Conservation (phyloP, 2,888 invertebrate genomes). For the Belgica antarctica region DNA sequence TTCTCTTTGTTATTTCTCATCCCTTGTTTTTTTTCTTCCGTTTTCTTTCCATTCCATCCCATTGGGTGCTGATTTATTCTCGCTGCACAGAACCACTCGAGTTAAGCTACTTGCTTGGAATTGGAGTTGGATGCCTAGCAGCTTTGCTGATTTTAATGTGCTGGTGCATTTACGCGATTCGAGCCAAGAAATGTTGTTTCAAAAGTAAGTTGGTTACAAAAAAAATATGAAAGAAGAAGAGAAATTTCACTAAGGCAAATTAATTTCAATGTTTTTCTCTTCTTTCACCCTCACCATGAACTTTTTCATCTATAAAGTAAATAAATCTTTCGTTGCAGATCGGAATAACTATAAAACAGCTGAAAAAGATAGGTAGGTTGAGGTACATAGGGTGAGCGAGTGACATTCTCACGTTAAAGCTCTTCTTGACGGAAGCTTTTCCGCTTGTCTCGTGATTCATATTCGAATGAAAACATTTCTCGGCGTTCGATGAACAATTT, state of each 20-base stretch:
- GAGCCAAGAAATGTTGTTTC: slow-evolving; percentile 63
- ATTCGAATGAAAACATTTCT: neutral
- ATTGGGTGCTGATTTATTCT: neutral
- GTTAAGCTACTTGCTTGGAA: slow-evolving; percentile 61
- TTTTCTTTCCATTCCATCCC: slow-evolving; percentile 24
- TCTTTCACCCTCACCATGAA: neutral
- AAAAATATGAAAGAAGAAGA: no score
- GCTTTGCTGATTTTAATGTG: slow-evolving; percentile 59
- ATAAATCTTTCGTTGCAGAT: slow-evolving; percentile 59
- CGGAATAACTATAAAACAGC: slow-evolving; percentile 80
- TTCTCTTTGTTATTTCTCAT: slow-evolving; percentile 12
- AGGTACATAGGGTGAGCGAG: no score
- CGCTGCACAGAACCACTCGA: slow-evolving; percentile 60
- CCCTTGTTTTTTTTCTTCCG: slow-evolving; percentile 19
- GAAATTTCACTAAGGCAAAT: no score
- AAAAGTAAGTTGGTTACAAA: slow-evolving; percentile 57
- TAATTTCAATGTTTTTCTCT: slow-evolving; percentile 21
- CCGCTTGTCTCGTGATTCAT: no score
- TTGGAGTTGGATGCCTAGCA: slow-evolving; percentile 60
- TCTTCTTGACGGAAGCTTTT: no score
- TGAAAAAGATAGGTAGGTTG: slow-evolving; percentile 79
- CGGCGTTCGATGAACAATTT: no score
- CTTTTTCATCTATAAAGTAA: slow-evolving; percentile 38
- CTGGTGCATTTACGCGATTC: slow-evolving; percentile 60
- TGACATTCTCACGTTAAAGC: no score